Evolutionary conservation across 1,140 invertebrate genomes (phyloP).

Genomic region (Drosophila nebulosa): DNA sequence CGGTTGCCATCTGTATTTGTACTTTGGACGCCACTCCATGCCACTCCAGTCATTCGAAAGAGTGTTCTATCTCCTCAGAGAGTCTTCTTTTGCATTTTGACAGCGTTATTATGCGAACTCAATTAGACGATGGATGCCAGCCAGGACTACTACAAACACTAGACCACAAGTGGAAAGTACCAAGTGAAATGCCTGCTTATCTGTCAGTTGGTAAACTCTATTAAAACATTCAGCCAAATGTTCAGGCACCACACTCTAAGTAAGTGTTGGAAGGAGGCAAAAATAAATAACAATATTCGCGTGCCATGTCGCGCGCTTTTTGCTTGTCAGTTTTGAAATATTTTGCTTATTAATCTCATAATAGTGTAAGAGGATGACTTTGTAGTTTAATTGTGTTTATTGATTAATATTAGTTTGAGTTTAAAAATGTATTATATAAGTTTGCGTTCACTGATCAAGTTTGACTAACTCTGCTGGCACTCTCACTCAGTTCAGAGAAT

Average conservation of each 20-base stretch:
- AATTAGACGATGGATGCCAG: constrained; percentile 41
- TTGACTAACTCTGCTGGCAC: too few species aligned
- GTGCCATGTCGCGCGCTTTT: constrained; percentile 36
- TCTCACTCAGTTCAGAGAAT: too few species aligned
- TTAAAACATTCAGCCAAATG: constrained; percentile 43
- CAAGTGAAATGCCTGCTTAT: constrained; percentile 46
- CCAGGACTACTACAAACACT: background rate
- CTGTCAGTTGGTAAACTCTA: constrained; percentile 56
- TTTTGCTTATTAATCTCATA: too few species aligned
- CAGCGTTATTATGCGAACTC: constrained; percentile 67
- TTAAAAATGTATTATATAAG: too few species aligned
- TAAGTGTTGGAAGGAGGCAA: constrained; percentile 18
- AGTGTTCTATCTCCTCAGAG: background rate
- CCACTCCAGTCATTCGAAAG: background rate
- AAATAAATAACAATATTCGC: constrained; percentile 52
- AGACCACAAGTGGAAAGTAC: constrained; percentile 28
- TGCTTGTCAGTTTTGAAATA: constrained; percentile 23
- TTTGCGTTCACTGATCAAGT: too few species aligned
- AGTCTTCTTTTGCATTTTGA: constrained; percentile 22
- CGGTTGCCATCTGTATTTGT: constrained; percentile 54
- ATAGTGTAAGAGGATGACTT: too few species aligned
- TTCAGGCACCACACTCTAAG: constrained; percentile 21
- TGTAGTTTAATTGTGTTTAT: too few species aligned
- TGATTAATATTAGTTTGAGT: too few species aligned
- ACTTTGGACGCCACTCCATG: constrained; percentile 2